Evolutionary conservation across 2,797 vertebrate species (phyloP).

Genomic region (Dermochelys coriacea): DNA sequence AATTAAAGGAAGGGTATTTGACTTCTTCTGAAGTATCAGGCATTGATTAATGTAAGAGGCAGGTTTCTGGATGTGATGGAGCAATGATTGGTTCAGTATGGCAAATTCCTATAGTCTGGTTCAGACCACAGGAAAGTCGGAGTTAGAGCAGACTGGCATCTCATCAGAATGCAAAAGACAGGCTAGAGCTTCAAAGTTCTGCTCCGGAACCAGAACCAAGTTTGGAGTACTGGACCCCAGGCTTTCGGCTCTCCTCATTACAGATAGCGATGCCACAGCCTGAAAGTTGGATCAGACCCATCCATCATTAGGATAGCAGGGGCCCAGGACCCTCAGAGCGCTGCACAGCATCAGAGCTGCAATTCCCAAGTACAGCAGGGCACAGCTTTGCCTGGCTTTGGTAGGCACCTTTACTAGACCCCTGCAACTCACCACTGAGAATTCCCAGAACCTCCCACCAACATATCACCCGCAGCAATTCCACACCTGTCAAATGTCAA

Average conservation of each 20-base stretch:
- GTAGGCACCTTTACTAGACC: not conserved
- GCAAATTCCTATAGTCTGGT: slow-evolving; percentile 39
- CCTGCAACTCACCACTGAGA: slow-evolving; percentile 9
- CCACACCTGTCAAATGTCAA: fast-evolving
- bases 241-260: not conserved
- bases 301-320: not conserved
- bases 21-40: not conserved
- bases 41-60: not conserved
- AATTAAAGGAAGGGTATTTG: not conserved
- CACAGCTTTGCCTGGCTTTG: slow-evolving; percentile 10
- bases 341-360: not conserved
- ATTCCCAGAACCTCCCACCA: not conserved
- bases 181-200: fast-evolving
- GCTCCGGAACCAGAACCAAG: slow-evolving; percentile 5
- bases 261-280: not conserved
- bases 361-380: fast-evolving
- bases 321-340: not conserved
- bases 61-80: slow-evolving; percentile 20
- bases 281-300: not conserved
- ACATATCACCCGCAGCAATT: not conserved
- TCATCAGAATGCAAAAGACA: slow-evolving; percentile 26
- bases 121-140: slow-evolving; percentile 10
- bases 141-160: slow-evolving; percentile 52
- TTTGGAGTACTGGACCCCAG: not conserved
- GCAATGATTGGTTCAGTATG: slow-evolving; percentile 6